Percentiles rank a stretch among this genome's conserved stretches.
Evolutionary conservation across 2,888 invertebrate genomes (phyloP).

Genomic region (Cerceris ruficornis): DNA sequence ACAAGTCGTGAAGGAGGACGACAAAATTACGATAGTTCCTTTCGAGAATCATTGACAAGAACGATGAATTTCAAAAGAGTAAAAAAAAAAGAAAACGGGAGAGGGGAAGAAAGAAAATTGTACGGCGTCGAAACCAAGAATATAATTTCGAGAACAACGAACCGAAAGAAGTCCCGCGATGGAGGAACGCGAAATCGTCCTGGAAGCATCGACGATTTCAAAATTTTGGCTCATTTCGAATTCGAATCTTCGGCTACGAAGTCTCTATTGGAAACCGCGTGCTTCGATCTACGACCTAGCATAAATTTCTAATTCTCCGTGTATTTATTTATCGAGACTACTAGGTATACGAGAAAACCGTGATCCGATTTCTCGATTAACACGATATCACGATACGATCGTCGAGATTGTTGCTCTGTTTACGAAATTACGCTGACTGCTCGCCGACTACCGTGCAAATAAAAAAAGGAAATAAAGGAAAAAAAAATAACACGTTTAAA

Average conservation of each 20-base stretch:
- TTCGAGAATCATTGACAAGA: not conserved
- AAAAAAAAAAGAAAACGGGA: too few relatives aligned
- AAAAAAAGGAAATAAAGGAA: not conserved
- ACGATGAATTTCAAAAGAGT: too few relatives aligned
- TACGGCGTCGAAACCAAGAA: constrained; percentile 13
- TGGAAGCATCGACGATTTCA: constrained; percentile 21
- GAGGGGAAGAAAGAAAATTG: not conserved
- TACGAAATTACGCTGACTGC: constrained; percentile 11
- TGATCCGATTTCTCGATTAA: not conserved
- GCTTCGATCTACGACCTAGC: constrained; percentile 29
- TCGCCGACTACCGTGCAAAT: not conserved
- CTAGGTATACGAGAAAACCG: constrained; percentile 8
- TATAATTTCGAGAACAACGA: constrained; percentile 58
- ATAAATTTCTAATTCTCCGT: constrained; percentile 48
- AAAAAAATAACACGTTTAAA: not conserved
- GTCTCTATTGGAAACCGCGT: not conserved
- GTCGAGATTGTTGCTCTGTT: not conserved
- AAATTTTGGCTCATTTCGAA: not conserved
- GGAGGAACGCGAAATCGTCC: constrained; percentile 10
- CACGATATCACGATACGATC: not conserved
- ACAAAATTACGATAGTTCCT: constrained; percentile 35
- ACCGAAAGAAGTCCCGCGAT: constrained; percentile 25
- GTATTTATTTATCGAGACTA: constrained; percentile 9
- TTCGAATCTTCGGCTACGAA: not conserved
- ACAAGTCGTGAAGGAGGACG: not conserved